Base-by-base conservation (phyloP, 2,797 vertebrate genomes). In the Poeciliopsis paucimaculata region DNA sequence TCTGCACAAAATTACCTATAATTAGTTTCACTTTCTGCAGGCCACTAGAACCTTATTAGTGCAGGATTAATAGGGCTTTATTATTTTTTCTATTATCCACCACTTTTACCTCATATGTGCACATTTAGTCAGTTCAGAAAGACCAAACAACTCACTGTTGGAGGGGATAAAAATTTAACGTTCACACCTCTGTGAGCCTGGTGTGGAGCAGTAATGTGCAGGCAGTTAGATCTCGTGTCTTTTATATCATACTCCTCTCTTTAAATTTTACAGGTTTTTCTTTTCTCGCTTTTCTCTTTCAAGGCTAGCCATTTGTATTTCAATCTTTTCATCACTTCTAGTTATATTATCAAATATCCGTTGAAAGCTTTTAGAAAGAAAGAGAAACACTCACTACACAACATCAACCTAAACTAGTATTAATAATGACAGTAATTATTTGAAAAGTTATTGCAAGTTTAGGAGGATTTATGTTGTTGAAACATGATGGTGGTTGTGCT, bases 21-120 rank as follows among this genome's bases (percentile, higher is more conserved):
- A 88, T 82, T 43, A 81, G n/a, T 70, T 85, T 83, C 66, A 74
- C 57, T 71, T 80, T 41, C 73, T 68, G 43, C 45, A n/a, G 72
- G 64, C 62, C 45, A 70, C 10, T 62, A 45, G 55, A 84, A 47
- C 55, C 3, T 12, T 74, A 31, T 85, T 82, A 85, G 57, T 77
- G 53, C 64, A 47, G 57, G 60, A 47, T 7, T 76, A 76, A 76
- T 62, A 34, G 43, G 5, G 41, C 26, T 43, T 75, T 60, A 4
- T 41, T 72, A 34, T 82, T 81, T 39, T 47, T 55, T 23, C 43
- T 57, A 66, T 75, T 87, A 86, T 76, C 53, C 53, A 51, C 46
- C 45, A 53, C 64, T 81, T 80, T 82, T 76, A 80, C 77, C 64
- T 84, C 3, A 31, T 55, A 66, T 3, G 46, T 2, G 77, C 73